Conservation (phyloP, 2,797 vertebrate genomes). For the Anomalospiza imberbis region DNA sequence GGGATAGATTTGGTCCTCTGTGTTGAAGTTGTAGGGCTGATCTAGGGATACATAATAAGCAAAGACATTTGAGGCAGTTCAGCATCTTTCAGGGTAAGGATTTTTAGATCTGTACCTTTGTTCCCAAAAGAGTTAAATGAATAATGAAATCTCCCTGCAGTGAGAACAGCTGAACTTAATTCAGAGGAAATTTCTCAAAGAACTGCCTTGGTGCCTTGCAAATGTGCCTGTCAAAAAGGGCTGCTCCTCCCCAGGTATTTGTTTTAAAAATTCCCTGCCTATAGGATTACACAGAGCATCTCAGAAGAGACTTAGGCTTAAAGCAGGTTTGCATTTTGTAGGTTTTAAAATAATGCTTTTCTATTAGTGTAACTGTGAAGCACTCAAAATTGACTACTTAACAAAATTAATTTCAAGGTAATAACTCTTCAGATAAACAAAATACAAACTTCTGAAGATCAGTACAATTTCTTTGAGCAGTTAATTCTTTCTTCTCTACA, state of each 20-base stretch:
- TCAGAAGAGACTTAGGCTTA: neutral
- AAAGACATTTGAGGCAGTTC: conserved; percentile 23
- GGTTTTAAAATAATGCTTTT: conserved; percentile 5
- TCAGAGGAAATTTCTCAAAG: conserved; percentile 38
- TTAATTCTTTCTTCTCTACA: neutral
- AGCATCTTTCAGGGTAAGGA: conserved; percentile 2
- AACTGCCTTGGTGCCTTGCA: neutral
- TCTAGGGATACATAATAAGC: neutral
- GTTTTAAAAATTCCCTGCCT: conserved; percentile 49
- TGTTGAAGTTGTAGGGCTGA: neutral
- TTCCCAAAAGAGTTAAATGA: conserved; percentile 45
- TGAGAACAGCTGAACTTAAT: conserved; percentile 48
- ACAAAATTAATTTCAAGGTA: neutral
- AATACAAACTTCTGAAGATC: conserved; percentile 2
- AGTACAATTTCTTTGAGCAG: neutral
- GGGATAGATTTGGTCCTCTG: neutral
- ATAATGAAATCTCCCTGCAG: conserved; percentile 41
- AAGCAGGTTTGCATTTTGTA: neutral
- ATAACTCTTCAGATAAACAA: conserved; percentile 19
- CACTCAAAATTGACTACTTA: neutral
- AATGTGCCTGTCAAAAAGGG: conserved; percentile 4
- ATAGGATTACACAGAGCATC: neutral
- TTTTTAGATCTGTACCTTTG: conserved; percentile 43
- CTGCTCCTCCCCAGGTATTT: conserved; percentile 14
- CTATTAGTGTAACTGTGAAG: neutral